Percentiles rank a stretch among this genome's conserved stretches.
phyloP scores from a whole-genome alignment of 2,797 vertebrate genomes.

The Paguma larvata region DNA sequence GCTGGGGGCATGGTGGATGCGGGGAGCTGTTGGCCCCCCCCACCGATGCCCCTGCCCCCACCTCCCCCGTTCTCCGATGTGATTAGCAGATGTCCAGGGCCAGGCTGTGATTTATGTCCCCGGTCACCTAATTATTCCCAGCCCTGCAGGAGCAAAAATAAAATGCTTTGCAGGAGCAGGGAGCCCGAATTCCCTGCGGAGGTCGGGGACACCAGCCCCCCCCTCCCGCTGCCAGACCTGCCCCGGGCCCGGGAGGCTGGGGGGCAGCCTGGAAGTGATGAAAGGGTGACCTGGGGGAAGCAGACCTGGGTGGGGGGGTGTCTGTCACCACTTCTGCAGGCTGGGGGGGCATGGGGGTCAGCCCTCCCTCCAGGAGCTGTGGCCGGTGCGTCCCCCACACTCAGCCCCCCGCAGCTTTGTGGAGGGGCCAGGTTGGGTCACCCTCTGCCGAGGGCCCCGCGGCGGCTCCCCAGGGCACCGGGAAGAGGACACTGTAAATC shows the following conservation, averaged over 20 bases:
- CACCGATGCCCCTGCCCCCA: background rate
- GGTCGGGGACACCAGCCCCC: background rate
- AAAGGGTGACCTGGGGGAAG: background rate
- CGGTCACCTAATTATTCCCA: conserved; percentile 58
- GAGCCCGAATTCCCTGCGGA: background rate
- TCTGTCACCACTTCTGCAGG: background rate
- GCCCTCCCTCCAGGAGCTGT: background rate
- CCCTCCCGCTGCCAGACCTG: conserved; percentile 16
- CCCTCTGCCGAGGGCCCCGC: too few relatives aligned
- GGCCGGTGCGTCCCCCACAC: background rate
- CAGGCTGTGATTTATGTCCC: conserved; percentile 61
- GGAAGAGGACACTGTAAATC: background rate
- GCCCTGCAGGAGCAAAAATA: conserved; percentile 39
- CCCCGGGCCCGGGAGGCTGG: conserved; percentile 80
- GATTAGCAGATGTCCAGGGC: conserved; percentile 55
- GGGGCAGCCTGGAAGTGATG: background rate
- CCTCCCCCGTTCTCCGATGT: conserved; percentile 7
- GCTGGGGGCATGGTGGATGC: background rate
- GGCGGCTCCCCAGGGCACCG: background rate
- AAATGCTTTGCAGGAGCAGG: background rate
- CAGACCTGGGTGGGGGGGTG: background rate
- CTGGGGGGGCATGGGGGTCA: background rate
- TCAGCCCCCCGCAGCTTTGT: background rate
- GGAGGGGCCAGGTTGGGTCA: background rate
- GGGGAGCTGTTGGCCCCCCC: background rate